Conservation (phyloP, 2,888 invertebrate species). For the Drosophila siamana region DNA sequence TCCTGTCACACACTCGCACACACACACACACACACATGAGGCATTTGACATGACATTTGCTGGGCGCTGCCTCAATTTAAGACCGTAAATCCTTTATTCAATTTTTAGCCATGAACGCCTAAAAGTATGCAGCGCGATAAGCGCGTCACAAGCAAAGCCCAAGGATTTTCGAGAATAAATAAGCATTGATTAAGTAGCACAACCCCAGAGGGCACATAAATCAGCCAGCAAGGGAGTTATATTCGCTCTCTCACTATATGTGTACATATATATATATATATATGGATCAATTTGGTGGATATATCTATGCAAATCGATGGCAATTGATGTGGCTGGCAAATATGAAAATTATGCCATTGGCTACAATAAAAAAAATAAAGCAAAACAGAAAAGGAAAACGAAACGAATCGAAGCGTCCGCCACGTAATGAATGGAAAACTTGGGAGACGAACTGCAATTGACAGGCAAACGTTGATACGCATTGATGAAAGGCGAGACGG, state of each 20-base stretch:
- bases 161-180: conserved; percentile 68
- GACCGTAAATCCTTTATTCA: conserved; percentile 83
- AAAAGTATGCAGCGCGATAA: conserved; percentile 73
- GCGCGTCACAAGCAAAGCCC: conserved; percentile 67
- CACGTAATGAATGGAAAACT: conserved; percentile 54
- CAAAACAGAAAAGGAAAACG: too few relatives aligned
- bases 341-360: conserved; percentile 76
- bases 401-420: conserved; percentile 14
- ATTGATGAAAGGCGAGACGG: conserved; percentile 59
- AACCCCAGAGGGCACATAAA: conserved; percentile 46
- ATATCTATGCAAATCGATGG: conserved; percentile 64
- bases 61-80: conserved; percentile 65
- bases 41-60: conserved; percentile 72
- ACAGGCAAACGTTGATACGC: conserved; percentile 71
- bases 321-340: conserved; percentile 68
- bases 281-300: background rate
- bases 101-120: conserved; percentile 73
- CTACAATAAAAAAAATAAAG: conserved; percentile 62
- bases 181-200: conserved; percentile 72
- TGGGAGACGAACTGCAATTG: conserved; percentile 69
- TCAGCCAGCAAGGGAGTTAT: conserved; percentile 23
- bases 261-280: conserved; percentile 10
- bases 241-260: background rate
- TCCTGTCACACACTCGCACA: conserved; percentile 68
- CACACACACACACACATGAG: conserved; percentile 25